phyloP scores from a whole-genome alignment of 1,140 invertebrate genomes.

The Patella vulgata region DNA sequence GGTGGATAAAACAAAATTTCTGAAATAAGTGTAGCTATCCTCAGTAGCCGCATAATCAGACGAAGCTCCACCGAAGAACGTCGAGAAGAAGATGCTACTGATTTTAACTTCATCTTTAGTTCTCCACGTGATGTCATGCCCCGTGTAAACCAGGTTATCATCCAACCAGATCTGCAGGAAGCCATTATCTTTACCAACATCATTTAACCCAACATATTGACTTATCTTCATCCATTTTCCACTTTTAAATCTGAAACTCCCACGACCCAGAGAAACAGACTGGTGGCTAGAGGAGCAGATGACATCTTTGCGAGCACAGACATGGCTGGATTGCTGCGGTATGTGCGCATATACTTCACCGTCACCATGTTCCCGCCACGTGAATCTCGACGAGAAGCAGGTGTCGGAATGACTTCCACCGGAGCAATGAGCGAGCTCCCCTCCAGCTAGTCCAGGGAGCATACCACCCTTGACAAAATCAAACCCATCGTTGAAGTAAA shows the following conservation, averaged over 20 bases:
- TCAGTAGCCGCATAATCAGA: conserved; percentile 31
- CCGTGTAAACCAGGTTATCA: conserved; percentile 9
- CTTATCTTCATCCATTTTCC: conserved; percentile 25
- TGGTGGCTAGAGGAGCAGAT: conserved; percentile 17
- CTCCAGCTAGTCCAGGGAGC: conserved; percentile 42
- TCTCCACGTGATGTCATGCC: conserved; percentile 10
- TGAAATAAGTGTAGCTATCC: conserved; percentile 41
- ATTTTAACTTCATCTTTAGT: conserved; percentile 29
- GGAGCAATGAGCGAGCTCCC: conserved; percentile 23
- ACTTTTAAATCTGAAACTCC: conserved; percentile 13
- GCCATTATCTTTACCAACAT: conserved; percentile 17
- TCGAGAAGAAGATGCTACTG: conserved; percentile 51
- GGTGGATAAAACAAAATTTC: conserved; percentile 18
- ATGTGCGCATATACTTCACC: conserved; percentile 27
- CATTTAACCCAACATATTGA: conserved; percentile 23
- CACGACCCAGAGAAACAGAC: conserved; percentile 22
- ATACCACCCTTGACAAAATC: conserved; percentile 47
- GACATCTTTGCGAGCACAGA: conserved; percentile 14
- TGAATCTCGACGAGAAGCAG: conserved; percentile 27
- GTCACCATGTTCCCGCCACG: conserved; percentile 21
- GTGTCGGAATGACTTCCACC: conserved; percentile 22
- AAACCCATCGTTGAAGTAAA: conserved; percentile 41
- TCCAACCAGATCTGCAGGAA: conserved; percentile 33
- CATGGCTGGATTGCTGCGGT: too few relatives aligned
- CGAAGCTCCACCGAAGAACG: conserved; percentile 48